Base-by-base conservation (phyloP, 1,140 invertebrate species). In the Plectrocnemia conspersa region DNA sequence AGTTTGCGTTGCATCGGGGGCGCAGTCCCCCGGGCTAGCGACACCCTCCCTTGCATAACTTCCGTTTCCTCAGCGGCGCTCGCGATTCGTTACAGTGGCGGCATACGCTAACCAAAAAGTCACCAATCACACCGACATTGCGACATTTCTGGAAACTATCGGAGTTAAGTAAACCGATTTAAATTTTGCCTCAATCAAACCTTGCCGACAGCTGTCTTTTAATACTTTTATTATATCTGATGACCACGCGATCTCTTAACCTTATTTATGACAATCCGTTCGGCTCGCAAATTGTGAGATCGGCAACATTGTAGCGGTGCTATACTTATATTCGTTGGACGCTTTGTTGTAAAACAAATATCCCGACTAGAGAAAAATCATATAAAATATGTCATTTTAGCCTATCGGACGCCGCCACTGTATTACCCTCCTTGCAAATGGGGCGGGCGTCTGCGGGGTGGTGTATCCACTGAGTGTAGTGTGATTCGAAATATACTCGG, bases 11-110 rank as follows among this genome's bases (percentile, higher is more conserved):
- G 47, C 47, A 35, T 50, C 47, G 29, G 47, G 29, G 47, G n/a
- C 33, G 33, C 36, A 16, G 15, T 35, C 47, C 47, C 47, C 23
- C 21, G 46, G 46, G 44, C 46, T 16, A 35, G 18, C 10, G 42
- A 45, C 22, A 21, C 42, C 42, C 42, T 23, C 7, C 3, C 11
- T 38, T 38, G 35, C 6, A 50, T 13, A 16, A 23, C 33, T 50
- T 50, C 47, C 47, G 32, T 16, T 50, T 50, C 47, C 47, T 50
- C 47, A 50, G 40, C 19, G 47, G 32, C 47, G 47, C 13, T 11
- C 27, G 7, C 7, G 7, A n/a, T 29, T n/a, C 27, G 7, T 29
- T 7, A n/a, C 27, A 29, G 7, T 29, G 27, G n/a, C 7, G 7
- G 27, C 7, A 29, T 29, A 29, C 6, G 27, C 6, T 7, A n/a